Evolutionary conservation across 2,888 invertebrate species (phyloP), one percentile per base, ranked within the genome.

Genomic region (Patella ulyssiponensis): DNA sequence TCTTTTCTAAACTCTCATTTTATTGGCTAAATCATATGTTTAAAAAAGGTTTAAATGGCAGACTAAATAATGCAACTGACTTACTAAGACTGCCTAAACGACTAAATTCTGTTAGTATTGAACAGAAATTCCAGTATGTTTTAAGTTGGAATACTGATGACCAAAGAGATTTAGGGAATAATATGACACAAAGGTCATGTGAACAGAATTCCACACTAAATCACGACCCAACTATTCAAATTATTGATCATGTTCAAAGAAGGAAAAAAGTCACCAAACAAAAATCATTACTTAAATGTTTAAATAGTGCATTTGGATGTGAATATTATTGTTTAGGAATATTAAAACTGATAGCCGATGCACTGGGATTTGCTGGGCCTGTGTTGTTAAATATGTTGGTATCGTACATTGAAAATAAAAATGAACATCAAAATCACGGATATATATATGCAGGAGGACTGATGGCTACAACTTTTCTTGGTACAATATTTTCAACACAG

Each of bases 11-110:
- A 88, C 92, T 98, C n/a, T 92, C 95, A 44, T 97, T 98, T 91
- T 93, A 94, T 80, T 98, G 98, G 98, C 97, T 97, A 1, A 94
- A 95, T 82, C 96, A 96, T 2, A 92, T 98, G 77, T 95, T 98
- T 91, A 92, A 80, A 4, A 86, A 86, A 74, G 91, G 91, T 23
- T 83, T 86, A 14, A 81, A 83, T 54, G 82, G 93, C 93, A 52
- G 93, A 93, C 89, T 94, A 94, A 88, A 94, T 94, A 83, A 92
- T 74, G 93, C 87, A n/a, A 82, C 87, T 80, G 90, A 91, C 84
- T 77, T 92, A 52, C 90, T 88, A 81, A 58, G 86, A 23, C 81
- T 91, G 27, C 91, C 91, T 9, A 71, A 81, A 9, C 84, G 86
- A 71, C 81, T 91, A 52, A 84, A 88, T 51, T 91, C 90, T 12